Percentiles rank a stretch among this genome's conserved stretches.
These are phyloP conservation scores for Pediacus dermestoides DNA, from an alignment of 2,888 invertebrate genomes.

Conservation along the genomic window DNA sequence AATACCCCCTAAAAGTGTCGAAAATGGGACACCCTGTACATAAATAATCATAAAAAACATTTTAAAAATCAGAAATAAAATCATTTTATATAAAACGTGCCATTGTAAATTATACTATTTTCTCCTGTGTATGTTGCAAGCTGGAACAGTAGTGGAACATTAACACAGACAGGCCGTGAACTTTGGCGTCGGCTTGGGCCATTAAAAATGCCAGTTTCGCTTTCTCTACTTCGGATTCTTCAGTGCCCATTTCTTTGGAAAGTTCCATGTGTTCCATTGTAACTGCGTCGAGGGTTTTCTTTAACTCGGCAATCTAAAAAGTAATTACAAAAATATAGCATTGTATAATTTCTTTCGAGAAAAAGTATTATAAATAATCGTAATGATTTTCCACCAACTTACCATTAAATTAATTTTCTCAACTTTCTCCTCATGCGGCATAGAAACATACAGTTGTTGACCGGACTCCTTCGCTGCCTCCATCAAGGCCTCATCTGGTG, in stretches of 20 bases:
- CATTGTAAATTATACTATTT: constrained; percentile 43
- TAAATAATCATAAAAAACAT: too few relatives aligned
- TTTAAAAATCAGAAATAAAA: too few relatives aligned
- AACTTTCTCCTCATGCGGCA: constrained; percentile 65
- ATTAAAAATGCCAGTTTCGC: constrained; percentile 51
- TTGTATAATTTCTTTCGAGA: too few relatives aligned
- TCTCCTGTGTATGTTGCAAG: constrained; percentile 68
- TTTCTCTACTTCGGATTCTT: constrained; percentile 49
- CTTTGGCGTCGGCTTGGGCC: constrained; percentile 75
- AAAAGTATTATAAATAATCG: too few relatives aligned
- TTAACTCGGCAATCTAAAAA: constrained; percentile 68
- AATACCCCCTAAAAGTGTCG: too few relatives aligned
- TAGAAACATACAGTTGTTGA: constrained; percentile 70
- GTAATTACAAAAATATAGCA: too few relatives aligned
- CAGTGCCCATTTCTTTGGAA: constrained; percentile 49
- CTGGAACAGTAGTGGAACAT: constrained; percentile 95
- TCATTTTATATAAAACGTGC: too few relatives aligned
- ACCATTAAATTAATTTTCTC: constrained; percentile 86
- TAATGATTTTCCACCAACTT: too few relatives aligned
- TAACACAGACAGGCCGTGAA: constrained; percentile 86
- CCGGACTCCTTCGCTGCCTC: constrained; percentile 86
- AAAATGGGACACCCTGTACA: too few relatives aligned
- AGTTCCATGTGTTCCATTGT: constrained; percentile 58
- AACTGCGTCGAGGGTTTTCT: constrained; percentile 70
- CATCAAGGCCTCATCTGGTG: constrained; percentile 77